Conservation (phyloP, 2,797 vertebrate genomes). For the Melanogrammus aeglefinus region DNA sequence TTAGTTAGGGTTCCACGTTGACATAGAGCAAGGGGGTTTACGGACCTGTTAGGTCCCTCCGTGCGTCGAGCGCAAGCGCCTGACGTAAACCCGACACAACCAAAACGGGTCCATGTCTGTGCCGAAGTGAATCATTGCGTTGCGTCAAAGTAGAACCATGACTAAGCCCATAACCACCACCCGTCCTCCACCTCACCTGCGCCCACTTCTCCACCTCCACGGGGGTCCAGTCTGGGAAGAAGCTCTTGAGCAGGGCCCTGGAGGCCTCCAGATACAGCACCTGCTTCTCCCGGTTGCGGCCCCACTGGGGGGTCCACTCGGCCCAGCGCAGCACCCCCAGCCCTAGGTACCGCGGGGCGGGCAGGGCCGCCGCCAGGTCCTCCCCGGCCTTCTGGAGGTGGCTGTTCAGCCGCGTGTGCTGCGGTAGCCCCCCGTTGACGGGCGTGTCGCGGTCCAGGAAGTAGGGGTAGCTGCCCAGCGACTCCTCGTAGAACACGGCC, state of each 20-base stretch:
- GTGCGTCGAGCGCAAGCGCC: too few relatives aligned
- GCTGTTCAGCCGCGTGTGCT: conserved; percentile 70
- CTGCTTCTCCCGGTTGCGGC: conserved; percentile 65
- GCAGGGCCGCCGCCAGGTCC: conserved; percentile 66
- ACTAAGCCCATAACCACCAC: neutral
- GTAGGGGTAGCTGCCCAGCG: conserved; percentile 75
- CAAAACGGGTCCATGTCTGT: too few relatives aligned
- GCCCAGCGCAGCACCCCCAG: conserved; percentile 74
- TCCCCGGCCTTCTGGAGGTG: conserved; percentile 73
- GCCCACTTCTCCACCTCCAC: conserved; percentile 78
- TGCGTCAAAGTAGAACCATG: too few relatives aligned
- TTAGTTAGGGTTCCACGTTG: too few relatives aligned
- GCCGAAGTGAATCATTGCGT: too few relatives aligned
- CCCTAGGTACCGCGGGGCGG: conserved; percentile 68
- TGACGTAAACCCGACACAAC: too few relatives aligned
- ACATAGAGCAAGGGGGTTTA: too few relatives aligned
- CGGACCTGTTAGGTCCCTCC: too few relatives aligned
- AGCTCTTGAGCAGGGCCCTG: conserved; percentile 62
- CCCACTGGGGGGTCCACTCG: conserved; percentile 77
- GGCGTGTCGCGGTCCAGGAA: conserved; percentile 63
- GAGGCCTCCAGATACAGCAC: conserved; percentile 69
- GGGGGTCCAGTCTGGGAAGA: conserved; percentile 74
- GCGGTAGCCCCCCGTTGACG: conserved; percentile 74
- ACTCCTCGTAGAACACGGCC: conserved; percentile 73
- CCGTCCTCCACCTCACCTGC: conserved; percentile 55